Evolutionary conservation across 92 coral and sea anemone genomes (phyloP), one percentile per base, ranked within the genome.

Genomic region (Siderastrea siderea): DNA sequence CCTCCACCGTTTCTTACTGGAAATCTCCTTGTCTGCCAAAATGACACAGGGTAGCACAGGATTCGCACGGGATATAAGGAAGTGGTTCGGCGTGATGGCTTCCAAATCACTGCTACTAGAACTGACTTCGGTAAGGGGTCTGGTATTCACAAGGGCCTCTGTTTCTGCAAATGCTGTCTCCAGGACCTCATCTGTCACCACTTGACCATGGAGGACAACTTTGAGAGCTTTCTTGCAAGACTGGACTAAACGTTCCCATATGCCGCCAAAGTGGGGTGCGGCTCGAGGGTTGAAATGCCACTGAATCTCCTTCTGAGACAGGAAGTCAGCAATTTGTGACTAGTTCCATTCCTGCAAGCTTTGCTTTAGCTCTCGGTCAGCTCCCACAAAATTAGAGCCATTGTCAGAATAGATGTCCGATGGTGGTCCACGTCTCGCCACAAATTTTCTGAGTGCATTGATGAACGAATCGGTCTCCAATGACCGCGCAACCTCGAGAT

Each of bases 1-100:
- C 19, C 68, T 58, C 79, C 89, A 81, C 19, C 88, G 59, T 55
- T 78, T 77, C 44, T 74, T 77, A 73, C 55, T 76, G 50, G 79
- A 67, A 67, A 85, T 81, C 58, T 46, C 63, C 52, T 77, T 72
- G 64, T 71, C 61, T 4, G 65, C 80, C 7, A 87, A 70, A 44
- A 87, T 83, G 47, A 81, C 91, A 13, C 88, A 86, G 16, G 90
- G 90, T n/a, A 87, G 9, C 57, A 71, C 76, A 46, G 92, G 87
- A 38, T 88, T 86, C 53, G 81, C 73, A 48, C 92, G 84, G 46
- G 84, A 85, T 3, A 87, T 65, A 68, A 88, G 76, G 73, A 92
- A 81, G 53, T 89, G 92, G 76, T 82, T 88, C 5, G 93, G 94
- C 3, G 89, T 88, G n/a, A 88, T 91, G 16, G 96, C 94, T 65